Base-by-base conservation (phyloP, 2,888 invertebrate species). In the Eupithecia tripunctaria region DNA sequence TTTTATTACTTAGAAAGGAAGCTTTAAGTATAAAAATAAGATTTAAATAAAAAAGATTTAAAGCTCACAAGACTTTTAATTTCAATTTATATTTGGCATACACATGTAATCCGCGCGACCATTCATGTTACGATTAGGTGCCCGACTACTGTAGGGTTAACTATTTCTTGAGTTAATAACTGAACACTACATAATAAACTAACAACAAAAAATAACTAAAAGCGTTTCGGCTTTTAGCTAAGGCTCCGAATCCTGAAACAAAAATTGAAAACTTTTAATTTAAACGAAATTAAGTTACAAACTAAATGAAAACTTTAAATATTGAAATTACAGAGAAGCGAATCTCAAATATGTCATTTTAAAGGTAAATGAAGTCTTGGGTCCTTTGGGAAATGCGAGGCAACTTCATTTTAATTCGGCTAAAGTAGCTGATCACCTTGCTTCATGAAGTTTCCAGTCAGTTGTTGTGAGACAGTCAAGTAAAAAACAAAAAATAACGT, bases 291-390 rank as follows among this genome's bases (percentile, higher is more conserved):
- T 84, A 83, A 75, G 78, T 74, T 75, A 76, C 78, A 75, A 84
- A 82, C 79, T 78, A 85, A 86, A 86, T 86, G 86, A 86, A 85
- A 85, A 84, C 65, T 68, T 76, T 80, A 67, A 38, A 82, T 78
- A 81, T 82, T 81, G 72, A 75, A 81, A 82, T 82, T 82, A 81
- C 76, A 81, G 81, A 82, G 78, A 81, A 86, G 76, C 82, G 81
- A 78, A 82, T 84, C 87, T 86, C 85, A 70, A 77, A 84, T 78
- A 88, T 79, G 70, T 84, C 79, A 82, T 89, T 86, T 82, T 83
- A 82, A 70, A 84, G 82, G 81, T 79, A 85, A 88, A 76, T 78
- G 81, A 79, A 81, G 81, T 80, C 81, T 74, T 60, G 88, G 87
- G 88, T 78, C 72, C 78, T 80, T 81, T 2, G 75, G 81, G 76